A percentile compares a stretch with the other conserved stretches of the same genome.
These are phyloP conservation scores for Callithrix jacchus DNA, from an alignment of 2,113 vertebrate species.

Conservation along the genomic window DNA sequence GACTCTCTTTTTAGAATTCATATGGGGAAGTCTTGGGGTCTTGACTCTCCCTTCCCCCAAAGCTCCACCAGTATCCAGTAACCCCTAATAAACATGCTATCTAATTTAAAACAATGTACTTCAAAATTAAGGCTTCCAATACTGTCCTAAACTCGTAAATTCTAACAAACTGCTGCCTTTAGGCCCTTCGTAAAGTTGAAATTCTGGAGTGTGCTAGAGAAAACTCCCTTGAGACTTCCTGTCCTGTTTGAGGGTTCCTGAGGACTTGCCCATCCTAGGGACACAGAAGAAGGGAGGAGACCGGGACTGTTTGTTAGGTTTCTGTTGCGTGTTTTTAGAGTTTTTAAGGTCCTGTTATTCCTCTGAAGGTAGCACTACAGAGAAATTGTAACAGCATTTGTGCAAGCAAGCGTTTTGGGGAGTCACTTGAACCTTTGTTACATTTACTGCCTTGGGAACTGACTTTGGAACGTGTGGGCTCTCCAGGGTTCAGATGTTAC, in stretches of 20 bases:
- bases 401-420: neutral
- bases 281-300: neutral
- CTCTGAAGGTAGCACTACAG: neutral
- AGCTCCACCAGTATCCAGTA: neutral
- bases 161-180: neutral
- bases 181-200: neutral
- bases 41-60: neutral
- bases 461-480: neutral
- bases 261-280: neutral
- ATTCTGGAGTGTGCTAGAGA: neutral
- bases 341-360: neutral
- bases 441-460: neutral
- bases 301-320: neutral
- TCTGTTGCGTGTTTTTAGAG: neutral
- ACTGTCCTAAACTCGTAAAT: neutral
- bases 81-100: neutral
- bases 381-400: neutral
- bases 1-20: neutral
- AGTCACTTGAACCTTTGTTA: neutral
- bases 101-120: neutral
- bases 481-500: neutral
- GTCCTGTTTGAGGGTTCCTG: neutral
- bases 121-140: neutral
- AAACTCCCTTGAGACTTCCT: neutral
- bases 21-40: neutral